Conservation (phyloP, 2,888 invertebrate genomes). For the Sphaerophoria rueppellii region DNA sequence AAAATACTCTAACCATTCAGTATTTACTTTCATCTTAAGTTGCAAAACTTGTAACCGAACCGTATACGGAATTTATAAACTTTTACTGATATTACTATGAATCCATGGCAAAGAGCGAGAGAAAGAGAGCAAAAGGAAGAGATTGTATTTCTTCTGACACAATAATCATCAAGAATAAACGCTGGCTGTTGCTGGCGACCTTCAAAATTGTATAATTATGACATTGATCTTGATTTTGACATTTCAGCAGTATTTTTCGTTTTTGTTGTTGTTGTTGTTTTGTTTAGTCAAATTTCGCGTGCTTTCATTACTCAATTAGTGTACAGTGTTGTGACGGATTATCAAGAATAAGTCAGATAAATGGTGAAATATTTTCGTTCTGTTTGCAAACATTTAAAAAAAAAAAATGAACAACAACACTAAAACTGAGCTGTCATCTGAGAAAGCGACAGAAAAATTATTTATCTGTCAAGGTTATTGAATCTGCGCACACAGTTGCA, state of each 20-base stretch:
- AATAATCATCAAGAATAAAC: neutral
- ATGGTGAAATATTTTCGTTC: constrained; percentile 3
- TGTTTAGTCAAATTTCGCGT: neutral
- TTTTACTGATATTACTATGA: constrained; percentile 13
- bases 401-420: constrained; percentile 13
- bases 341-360: constrained; percentile 23
- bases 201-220: constrained; percentile 54
- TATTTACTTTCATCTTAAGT: constrained; percentile 53
- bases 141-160: neutral
- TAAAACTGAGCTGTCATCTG: constrained; percentile 16
- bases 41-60: constrained; percentile 44
- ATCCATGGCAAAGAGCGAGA: neutral
- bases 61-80: constrained; percentile 12
- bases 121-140: neutral
- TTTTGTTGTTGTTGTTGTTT: neutral
- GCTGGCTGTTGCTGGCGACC: neutral
- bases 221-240: constrained; percentile 68
- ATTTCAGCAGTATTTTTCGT: constrained; percentile 29
- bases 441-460: constrained; percentile 16
- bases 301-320: constrained; percentile 3
- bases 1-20: constrained; percentile 16
- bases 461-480: constrained; percentile 62
- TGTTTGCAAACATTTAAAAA: constrained; percentile 15
- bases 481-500: constrained; percentile 50
- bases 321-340: constrained; percentile 1